Evolutionary conservation across 2,888 invertebrate species (phyloP), one percentile per base, ranked within the genome.

Genomic region (Cantharis lateralis): DNA sequence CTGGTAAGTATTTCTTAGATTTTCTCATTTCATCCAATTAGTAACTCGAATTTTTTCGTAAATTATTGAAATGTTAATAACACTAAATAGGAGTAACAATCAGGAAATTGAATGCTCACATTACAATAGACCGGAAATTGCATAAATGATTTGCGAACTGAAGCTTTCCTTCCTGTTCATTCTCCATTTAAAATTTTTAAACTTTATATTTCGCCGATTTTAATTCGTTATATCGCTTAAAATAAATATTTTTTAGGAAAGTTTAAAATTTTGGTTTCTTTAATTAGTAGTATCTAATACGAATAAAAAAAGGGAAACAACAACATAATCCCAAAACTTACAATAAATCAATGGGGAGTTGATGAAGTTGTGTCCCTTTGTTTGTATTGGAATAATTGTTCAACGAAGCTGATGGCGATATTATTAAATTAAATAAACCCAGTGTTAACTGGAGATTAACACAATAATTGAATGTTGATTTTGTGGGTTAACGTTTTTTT

Each of bases 1-100:
- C 88, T 80, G 88, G 88, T 88, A 83, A 85, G 82, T 79, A 18
- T 48, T 32, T 32, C 13, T 4, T 32, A 13, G 0, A 32, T 32
- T 48, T 32, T 48, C 48, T 48, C 48, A 48, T 63, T 63, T 13
- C 4, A 63, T 63, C 63, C 13, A 18, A 63, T 63, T 16, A n/a
- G n/a, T n/a, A 63, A 63, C 18, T 66, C 20, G 15, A 24, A 24
- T 66, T 66, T 66, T 66, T 66, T 20, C 9, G 11, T 18, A 32
- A 11, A 32, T 13, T 66, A 10, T 20, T 20, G 13, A 66, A 66
- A 20, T 24, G 64, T 20, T 66, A 66, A 66, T 18, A 66, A 66
- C 64, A n/a, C 13, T n/a, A n/a, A 48, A 32, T 32, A 32, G 32
- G 5, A 32, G 32, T 48, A 62, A n/a, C 24, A 24, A 64, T 15